Percentiles rank a stretch among this genome's conserved stretches.
phyloP scores from a whole-genome alignment of 2,113 vertebrate genomes.

The Vulpes lagopus region DNA sequence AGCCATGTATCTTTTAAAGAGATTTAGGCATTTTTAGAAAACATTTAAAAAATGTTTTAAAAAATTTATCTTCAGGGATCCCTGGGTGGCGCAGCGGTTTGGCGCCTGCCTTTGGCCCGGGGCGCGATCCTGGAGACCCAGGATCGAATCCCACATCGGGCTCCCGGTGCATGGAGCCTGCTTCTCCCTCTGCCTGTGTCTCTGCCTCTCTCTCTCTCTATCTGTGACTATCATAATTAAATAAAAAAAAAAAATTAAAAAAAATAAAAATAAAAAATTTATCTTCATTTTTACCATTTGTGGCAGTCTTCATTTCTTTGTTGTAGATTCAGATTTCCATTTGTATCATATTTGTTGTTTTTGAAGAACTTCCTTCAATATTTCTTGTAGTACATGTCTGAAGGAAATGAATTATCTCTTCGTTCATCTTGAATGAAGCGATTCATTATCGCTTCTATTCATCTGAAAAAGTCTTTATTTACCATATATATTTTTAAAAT shows the following conservation, averaged over 20 bases:
- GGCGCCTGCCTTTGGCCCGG: no score
- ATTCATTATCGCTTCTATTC: neutral
- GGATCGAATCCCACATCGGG: no score
- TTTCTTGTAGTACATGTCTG: neutral
- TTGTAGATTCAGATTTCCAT: neutral
- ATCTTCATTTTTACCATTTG: neutral
- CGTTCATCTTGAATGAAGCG: no score
- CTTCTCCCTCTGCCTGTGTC: no score
- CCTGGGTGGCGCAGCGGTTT: no score
- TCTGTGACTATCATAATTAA: no score
- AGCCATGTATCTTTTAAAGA: neutral
- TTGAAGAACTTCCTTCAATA: neutral
- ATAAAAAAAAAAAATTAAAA: no score
- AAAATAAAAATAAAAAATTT: neutral
- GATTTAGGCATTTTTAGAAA: neutral
- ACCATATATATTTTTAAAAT: conserved; percentile 5
- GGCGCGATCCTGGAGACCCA: no score
- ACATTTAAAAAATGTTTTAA: neutral
- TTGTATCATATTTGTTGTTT: neutral
- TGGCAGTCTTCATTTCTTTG: neutral
- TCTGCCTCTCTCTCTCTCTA: no score
- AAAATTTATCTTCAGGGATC: neutral
- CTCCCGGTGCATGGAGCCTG: no score
- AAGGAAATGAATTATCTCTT: neutral
- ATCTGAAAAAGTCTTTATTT: neutral